phyloP scores from a whole-genome alignment of 2,113 vertebrate species.

The Lasiurus borealis region DNA sequence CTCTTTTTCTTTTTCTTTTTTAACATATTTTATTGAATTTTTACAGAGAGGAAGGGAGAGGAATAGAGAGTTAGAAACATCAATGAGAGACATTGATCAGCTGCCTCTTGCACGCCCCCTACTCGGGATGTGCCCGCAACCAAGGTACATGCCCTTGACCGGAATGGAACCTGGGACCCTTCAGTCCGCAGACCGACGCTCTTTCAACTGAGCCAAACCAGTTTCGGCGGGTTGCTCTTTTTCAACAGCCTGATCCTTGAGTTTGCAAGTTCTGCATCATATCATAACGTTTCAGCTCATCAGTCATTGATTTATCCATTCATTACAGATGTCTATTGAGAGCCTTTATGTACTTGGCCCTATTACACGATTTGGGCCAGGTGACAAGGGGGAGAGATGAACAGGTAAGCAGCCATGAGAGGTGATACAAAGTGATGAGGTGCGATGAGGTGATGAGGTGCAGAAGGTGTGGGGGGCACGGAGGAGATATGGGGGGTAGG shows the following conservation, averaged over 20 bases:
- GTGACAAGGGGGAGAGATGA: neutral
- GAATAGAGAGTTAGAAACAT: no score
- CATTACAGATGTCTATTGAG: neutral
- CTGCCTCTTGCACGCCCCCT: no score
- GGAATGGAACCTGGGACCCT: no score
- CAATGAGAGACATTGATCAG: no score
- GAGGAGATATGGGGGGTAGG: accelerated
- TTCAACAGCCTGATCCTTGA: neutral
- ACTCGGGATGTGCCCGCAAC: no score
- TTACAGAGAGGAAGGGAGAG: no score
- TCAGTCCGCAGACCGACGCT: no score
- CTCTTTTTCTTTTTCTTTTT: neutral
- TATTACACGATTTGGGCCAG: neutral
- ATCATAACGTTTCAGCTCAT: neutral
- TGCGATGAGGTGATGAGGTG: neutral
- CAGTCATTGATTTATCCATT: accelerated
- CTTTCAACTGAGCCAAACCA: no score
- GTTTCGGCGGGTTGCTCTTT: neutral
- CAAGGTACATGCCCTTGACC: no score
- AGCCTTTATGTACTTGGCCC: no score
- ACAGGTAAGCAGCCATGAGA: neutral
- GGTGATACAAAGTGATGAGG: neutral
- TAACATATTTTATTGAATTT: no score
- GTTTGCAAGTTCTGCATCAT: neutral
- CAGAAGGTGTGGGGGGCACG: accelerated